phyloP scores from a whole-genome alignment of 2,797 vertebrate genomes.

The Trachurus trachurus region DNA sequence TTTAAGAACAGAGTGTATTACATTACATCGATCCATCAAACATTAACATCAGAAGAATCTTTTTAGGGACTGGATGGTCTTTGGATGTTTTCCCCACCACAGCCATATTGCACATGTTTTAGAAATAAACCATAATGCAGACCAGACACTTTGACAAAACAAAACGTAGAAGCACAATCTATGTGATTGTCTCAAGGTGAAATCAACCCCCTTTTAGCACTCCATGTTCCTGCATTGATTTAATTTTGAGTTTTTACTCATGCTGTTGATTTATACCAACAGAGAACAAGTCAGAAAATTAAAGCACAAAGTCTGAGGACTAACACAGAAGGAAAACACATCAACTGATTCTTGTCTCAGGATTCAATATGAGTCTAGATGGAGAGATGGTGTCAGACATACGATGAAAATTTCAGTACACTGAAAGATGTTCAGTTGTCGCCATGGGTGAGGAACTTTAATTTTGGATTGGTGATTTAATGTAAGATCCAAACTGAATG shows the following conservation, averaged over 20 bases:
- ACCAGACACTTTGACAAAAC: slow-evolving; percentile 56
- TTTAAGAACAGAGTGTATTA: slow-evolving; percentile 67
- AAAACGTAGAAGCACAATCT: slow-evolving; percentile 80
- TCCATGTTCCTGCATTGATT: slow-evolving; percentile 73
- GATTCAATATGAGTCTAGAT: slow-evolving; percentile 95
- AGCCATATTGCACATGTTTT: slow-evolving; percentile 56
- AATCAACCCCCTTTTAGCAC: slow-evolving; percentile 48
- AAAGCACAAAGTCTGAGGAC: slow-evolving; percentile 90
- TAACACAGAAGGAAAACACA: slow-evolving; percentile 87
- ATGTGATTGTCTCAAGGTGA: slow-evolving; percentile 64
- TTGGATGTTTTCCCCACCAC: slow-evolving; percentile 62
- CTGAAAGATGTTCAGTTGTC: slow-evolving; percentile 38
- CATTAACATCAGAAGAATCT: slow-evolving; percentile 59
- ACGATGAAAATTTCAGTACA: slow-evolving; percentile 54
- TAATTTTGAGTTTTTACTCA: slow-evolving; percentile 46
- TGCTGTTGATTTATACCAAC: slow-evolving; percentile 69
- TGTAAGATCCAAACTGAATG: slow-evolving; percentile 73
- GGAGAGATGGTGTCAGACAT: slow-evolving; percentile 78
- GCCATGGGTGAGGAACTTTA: slow-evolving; percentile 55
- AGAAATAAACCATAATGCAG: slow-evolving; percentile 29
- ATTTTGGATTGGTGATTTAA: slow-evolving; percentile 54
- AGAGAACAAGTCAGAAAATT: slow-evolving; percentile 75
- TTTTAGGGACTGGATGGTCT: slow-evolving; percentile 61
- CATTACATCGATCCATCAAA: slow-evolving; percentile 63
- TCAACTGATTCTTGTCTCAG: slow-evolving; percentile 96